Evolutionary conservation across 2,888 invertebrate genomes (phyloP).

Genomic region (Plagodis pulveraria): DNA sequence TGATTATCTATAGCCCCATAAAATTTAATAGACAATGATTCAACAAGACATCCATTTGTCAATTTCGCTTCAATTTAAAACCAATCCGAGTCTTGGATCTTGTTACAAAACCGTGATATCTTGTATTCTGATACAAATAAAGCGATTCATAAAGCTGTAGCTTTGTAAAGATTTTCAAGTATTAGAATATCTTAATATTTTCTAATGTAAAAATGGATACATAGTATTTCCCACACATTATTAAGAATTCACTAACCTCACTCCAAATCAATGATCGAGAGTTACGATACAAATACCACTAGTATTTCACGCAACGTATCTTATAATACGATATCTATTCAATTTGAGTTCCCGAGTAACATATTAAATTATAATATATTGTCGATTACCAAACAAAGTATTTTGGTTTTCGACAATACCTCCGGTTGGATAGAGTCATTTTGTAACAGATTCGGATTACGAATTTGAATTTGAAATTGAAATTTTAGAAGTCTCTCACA

Average conservation of each 20-base stretch:
- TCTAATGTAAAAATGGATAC: slow-evolving; percentile 1
- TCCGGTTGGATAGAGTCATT: slow-evolving; percentile 62
- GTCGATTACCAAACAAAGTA: slow-evolving; percentile 46
- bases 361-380: slow-evolving; percentile 61
- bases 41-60: too few relatives aligned
- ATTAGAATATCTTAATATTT: slow-evolving; percentile 22
- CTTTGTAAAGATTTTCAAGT: slow-evolving; percentile 12
- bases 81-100: neutral
- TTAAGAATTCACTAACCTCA: slow-evolving; percentile 28
- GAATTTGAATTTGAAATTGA: slow-evolving; percentile 56
- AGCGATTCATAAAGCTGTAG: slow-evolving; percentile 4
- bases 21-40: too few relatives aligned
- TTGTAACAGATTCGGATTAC: slow-evolving; percentile 51
- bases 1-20: too few relatives aligned
- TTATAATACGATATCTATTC: slow-evolving; percentile 56
- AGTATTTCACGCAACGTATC: slow-evolving; percentile 34
- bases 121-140: slow-evolving; percentile 10
- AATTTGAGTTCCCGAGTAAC: slow-evolving; percentile 53
- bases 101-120: slow-evolving; percentile 3
- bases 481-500: slow-evolving; percentile 38
- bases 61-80: neutral
- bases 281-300: slow-evolving; percentile 33
- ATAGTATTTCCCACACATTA: slow-evolving; percentile 34
- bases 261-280: slow-evolving; percentile 29
- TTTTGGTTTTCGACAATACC: slow-evolving; percentile 58